phyloP scores from a whole-genome alignment of 35 echinoderm and acorn worm genomes.

The Strongylocentrotus purpuratus region DNA sequence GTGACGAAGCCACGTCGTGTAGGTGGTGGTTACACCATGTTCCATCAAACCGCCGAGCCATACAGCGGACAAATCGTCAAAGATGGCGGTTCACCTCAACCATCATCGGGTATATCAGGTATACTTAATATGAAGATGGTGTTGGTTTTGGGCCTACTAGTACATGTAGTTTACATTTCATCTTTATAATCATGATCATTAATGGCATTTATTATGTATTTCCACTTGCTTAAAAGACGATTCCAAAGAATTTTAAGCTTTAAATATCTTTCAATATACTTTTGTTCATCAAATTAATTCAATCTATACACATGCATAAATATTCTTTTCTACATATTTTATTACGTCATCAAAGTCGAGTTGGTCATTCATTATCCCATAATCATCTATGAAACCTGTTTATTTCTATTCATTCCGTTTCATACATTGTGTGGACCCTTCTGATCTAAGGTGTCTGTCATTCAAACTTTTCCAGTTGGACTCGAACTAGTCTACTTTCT shows the following conservation, averaged over 20 bases:
- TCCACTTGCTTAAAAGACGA: no score
- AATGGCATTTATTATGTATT: no score
- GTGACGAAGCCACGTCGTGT: slow-evolving; percentile 47
- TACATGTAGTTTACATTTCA: no score
- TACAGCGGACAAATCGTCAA: background rate
- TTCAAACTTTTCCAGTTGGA: background rate
- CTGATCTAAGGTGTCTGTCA: background rate
- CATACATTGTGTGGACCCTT: background rate
- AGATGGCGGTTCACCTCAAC: slow-evolving; percentile 14
- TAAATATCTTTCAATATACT: no score
- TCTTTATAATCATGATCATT: no score
- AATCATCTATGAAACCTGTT: background rate
- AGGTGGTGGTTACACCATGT: slow-evolving; percentile 53
- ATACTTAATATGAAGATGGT: background rate
- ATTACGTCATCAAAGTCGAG: no score
- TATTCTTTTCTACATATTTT: no score
- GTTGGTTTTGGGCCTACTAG: no score
- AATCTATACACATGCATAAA: no score
- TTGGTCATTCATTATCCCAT: background rate
- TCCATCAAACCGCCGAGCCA: background rate
- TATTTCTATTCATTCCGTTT: background rate
- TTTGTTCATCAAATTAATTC: no score
- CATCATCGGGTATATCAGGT: slow-evolving; percentile 22
- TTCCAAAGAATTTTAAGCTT: no score
- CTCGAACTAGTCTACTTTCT: background rate